Evolutionary conservation across 2,797 vertebrate species (phyloP).

Genomic region (Tokudaia muenninki): DNA sequence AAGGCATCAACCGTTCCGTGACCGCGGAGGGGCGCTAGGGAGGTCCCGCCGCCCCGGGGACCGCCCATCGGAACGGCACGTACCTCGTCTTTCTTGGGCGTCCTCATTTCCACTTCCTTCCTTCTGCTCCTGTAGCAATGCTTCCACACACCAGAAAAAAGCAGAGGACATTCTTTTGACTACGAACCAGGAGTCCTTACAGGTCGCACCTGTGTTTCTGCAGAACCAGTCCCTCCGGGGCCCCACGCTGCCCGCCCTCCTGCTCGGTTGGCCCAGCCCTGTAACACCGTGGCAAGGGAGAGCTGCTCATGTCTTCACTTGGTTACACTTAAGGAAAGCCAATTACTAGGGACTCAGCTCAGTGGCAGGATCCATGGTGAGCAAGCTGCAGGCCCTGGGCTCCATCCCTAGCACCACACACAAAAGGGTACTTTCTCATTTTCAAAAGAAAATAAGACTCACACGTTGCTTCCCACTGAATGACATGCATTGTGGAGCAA

Average conservation of each 20-base stretch:
- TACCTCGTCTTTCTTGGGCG: constrained; percentile 90
- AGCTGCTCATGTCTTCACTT: not conserved
- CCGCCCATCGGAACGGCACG: fast-evolving
- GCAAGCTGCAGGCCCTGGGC: not conserved
- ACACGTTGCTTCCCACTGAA: not conserved
- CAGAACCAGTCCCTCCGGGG: fast-evolving
- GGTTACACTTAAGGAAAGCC: not conserved
- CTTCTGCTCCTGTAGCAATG: constrained; percentile 82
- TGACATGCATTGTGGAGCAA: fast-evolving
- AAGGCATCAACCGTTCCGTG: not conserved
- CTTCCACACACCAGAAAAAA: constrained; percentile 79
- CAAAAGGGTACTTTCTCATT: not conserved
- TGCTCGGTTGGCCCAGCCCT: not conserved
- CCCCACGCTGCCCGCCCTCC: not conserved
- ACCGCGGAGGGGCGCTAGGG: not conserved
- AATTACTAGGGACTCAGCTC: too few species aligned
- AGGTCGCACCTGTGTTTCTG: not conserved
- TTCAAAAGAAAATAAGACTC: not conserved
- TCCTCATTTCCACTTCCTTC: constrained; percentile 85
- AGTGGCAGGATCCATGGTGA: not conserved
- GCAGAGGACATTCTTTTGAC: constrained; percentile 1
- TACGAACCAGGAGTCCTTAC: not conserved
- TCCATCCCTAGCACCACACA: not conserved
- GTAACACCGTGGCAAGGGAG: not conserved
- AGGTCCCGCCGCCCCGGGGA: not conserved